These are phyloP conservation scores for Apolygus lucorum DNA, from an alignment of 1,140 invertebrate genomes.

Conservation along the genomic window DNA sequence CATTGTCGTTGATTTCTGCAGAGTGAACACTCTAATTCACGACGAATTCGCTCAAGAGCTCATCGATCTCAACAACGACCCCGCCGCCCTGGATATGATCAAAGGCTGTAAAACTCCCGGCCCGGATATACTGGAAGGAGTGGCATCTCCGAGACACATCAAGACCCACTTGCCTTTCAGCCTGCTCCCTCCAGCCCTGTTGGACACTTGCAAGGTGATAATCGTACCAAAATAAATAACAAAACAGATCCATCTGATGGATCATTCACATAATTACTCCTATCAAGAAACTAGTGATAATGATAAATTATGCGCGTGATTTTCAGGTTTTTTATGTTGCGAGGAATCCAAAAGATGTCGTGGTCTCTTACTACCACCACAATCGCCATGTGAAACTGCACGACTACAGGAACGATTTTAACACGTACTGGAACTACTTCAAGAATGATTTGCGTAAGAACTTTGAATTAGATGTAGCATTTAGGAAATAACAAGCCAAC, in stretches of 20 bases:
- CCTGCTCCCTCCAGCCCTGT: constrained; percentile 55
- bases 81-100: constrained; percentile 14
- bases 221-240: too few relatives aligned
- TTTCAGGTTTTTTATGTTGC: constrained; percentile 61
- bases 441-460: constrained; percentile 50
- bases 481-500: too few relatives aligned
- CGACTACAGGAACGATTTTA: constrained; percentile 61
- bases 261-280: too few relatives aligned
- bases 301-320: neutral
- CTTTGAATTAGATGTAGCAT: too few relatives aligned
- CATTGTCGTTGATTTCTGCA: too few relatives aligned
- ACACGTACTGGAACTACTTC: constrained; percentile 68
- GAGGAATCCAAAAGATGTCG: constrained; percentile 77
- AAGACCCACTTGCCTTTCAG: constrained; percentile 53
- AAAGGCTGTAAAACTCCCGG: constrained; percentile 24
- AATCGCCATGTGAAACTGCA: constrained; percentile 61
- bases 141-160: constrained; percentile 49
- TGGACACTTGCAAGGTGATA: constrained; percentile 29
- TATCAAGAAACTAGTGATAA: neutral
- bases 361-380: constrained; percentile 73
- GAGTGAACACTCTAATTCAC: constrained; percentile 27
- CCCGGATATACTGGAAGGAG: constrained; percentile 32
- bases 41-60: constrained; percentile 25
- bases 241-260: too few relatives aligned
- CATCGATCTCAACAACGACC: constrained; percentile 24